These are phyloP conservation scores for Epinotia demarniana DNA, from an alignment of 2,888 invertebrate species.

Conservation along the genomic window DNA sequence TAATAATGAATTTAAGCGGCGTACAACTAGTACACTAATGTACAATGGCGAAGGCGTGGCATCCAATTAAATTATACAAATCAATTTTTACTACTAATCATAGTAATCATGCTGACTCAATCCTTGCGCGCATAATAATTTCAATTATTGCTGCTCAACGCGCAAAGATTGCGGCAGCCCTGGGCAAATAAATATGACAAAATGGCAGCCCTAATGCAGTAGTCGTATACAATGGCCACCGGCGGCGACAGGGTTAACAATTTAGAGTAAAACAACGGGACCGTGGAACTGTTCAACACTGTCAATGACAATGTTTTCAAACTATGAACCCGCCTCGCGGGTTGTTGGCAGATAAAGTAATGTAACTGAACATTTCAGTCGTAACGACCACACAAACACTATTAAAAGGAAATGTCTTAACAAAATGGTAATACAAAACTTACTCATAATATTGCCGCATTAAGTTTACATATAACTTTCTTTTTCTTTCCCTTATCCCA, in stretches of 20 bases:
- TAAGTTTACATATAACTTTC: background rate
- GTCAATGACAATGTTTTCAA: background rate
- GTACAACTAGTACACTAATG: constrained; percentile 77
- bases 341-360: background rate
- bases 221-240: constrained; percentile 55
- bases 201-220: constrained; percentile 50
- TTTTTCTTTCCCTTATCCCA: no score
- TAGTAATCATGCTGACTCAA: constrained; percentile 15
- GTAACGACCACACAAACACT: background rate
- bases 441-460: background rate
- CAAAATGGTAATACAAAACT: background rate
- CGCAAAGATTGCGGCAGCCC: constrained; percentile 30
- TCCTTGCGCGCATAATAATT: constrained; percentile 12
- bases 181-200: constrained; percentile 37
- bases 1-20: constrained; percentile 77
- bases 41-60: constrained; percentile 69
- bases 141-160: constrained; percentile 30
- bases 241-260: constrained; percentile 45
- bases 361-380: background rate
- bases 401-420: background rate
- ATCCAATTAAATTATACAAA: constrained; percentile 55
- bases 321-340: background rate
- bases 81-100: constrained; percentile 33
- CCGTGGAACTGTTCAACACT: constrained; percentile 39
- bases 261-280: constrained; percentile 44